Conservation (phyloP, 2,797 vertebrate genomes). For the Sebastes goodei region DNA sequence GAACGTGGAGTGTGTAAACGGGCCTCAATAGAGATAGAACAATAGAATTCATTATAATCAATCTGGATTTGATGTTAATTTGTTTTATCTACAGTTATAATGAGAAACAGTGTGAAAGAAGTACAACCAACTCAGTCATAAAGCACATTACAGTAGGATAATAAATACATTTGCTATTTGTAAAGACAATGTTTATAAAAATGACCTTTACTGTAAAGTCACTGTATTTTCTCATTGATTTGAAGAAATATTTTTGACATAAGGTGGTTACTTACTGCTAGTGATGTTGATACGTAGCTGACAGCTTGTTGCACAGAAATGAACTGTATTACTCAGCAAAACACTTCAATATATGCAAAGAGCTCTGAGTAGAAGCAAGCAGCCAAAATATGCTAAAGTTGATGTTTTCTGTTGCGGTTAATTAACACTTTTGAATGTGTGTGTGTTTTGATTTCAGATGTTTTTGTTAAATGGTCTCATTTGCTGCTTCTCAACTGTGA, state of each 20-base stretch:
- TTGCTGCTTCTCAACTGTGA: background rate
- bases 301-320: background rate
- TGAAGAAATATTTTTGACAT: background rate
- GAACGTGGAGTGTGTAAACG: background rate
- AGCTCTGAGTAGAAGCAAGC: background rate
- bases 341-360: background rate
- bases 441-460: background rate
- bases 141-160: background rate
- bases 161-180: background rate
- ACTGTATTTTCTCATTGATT: background rate
- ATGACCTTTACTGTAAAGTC: background rate
- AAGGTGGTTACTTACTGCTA: too few relatives aligned
- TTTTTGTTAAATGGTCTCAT: background rate
- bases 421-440: background rate
- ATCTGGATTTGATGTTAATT: background rate
- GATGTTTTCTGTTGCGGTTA: background rate
- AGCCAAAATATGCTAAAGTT: background rate
- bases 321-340: background rate
- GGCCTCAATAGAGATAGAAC: background rate
- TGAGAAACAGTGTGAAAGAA: background rate
- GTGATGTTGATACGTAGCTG: too few relatives aligned
- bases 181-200: background rate
- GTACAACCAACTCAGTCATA: background rate
- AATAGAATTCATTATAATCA: background rate
- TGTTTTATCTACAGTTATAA: background rate